Evolutionary conservation across 2,113 vertebrate species (phyloP), one percentile per base, ranked within the genome.

Genomic region (Setophaga petechia): DNA sequence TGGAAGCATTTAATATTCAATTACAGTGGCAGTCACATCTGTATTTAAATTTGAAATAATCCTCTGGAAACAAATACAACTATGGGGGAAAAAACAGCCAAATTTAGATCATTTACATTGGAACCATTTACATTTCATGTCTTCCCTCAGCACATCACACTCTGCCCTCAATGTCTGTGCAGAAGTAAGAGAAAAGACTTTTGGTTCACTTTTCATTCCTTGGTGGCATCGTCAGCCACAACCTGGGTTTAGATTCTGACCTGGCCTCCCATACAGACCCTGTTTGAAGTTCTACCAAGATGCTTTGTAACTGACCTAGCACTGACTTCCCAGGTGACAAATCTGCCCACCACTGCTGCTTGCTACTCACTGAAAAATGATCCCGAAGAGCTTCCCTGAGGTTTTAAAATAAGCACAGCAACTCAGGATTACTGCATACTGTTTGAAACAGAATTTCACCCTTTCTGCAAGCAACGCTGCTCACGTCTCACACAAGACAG

Each of bases 401-500:
- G 81, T 87, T 73, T 80, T 77, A 94, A 93, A 97, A 87, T 82
- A 96, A 95, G 96, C 96, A 96, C 73, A 87, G 96, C 41, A 92
- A 88, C 90, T 51, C 80, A 92, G 84, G 75, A 74, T 92, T 95
- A 84, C 85, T 76, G 84, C 80, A 68, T 25, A 33, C 39, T 54
- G 83, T 71, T 90, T 41, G 37, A 92, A 90, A 93, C 77, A 93
- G 81, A 87, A 91, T 97, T 97, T 94, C 92, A 96, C 69, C 91
- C 89, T 28, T 76, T 75, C 59, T 87, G 92, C 96, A 86, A 93
- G 91, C 55, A 82, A 96, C 98, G 97, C 97, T 87, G 89, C 96
- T 98, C 98, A 98, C 30, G 39, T 97, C 89, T 95, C 88, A 41
- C 44, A 49, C 33, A 84, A 97, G 96, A 90, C 86, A 97, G 90